Evolutionary conservation across 2,113 vertebrate genomes (phyloP).

Genomic region (Tringa solitaria): DNA sequence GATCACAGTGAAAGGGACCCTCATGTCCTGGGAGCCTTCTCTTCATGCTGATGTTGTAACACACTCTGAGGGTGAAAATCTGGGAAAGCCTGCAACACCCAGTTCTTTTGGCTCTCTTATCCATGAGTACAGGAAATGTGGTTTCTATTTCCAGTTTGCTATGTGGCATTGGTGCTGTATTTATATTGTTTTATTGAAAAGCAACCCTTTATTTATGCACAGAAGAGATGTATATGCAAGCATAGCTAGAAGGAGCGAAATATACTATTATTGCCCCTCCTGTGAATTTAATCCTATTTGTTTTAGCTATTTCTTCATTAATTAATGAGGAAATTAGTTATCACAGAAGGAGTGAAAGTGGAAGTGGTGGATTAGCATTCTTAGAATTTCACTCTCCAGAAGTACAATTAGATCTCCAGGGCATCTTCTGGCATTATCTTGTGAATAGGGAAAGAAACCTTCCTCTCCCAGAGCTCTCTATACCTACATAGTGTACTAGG

Average conservation of each 20-base stretch:
- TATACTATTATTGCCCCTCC: slow-evolving; percentile 36
- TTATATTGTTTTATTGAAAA: neutral
- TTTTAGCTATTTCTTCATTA: slow-evolving; percentile 72
- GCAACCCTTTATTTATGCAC: neutral
- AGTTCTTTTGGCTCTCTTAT: neutral
- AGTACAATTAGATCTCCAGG: neutral
- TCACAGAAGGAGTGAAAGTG: neutral
- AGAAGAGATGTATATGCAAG: slow-evolving; percentile 34
- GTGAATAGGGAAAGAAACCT: neutral
- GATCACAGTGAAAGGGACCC: neutral
- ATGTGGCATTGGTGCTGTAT: neutral
- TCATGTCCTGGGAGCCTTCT: neutral
- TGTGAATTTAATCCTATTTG: slow-evolving; percentile 69
- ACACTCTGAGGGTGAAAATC: neutral
- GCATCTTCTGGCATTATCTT: neutral
- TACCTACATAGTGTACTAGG: neutral
- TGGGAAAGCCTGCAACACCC: neutral
- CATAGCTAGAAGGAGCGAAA: slow-evolving; percentile 54
- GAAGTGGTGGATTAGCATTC: neutral
- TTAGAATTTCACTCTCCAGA: neutral
- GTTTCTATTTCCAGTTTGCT: neutral
- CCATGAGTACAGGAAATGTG: neutral
- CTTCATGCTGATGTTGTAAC: neutral
- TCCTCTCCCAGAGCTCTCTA: neutral
- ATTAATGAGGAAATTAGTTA: slow-evolving; percentile 49